Base-by-base conservation (phyloP, 1,140 invertebrate genomes). In the Cotesia typhae region DNA sequence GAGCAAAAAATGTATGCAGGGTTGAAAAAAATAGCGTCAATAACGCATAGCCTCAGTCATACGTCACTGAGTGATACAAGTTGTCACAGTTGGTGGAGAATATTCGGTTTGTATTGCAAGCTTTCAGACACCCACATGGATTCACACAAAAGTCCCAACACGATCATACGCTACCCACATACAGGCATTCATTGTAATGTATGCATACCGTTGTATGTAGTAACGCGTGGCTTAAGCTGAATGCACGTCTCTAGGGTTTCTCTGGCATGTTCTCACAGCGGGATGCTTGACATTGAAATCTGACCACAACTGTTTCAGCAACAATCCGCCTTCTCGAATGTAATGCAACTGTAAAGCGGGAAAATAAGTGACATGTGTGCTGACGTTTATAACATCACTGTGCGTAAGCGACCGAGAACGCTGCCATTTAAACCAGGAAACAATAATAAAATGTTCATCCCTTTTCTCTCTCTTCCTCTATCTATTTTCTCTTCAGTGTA, bases 241-340 rank as follows among this genome's bases (percentile, higher is more conserved):
- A 59, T 59, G 57, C 57, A 59, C 57, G 4, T 20, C 14, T 59
- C 57, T 28, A 35, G 4, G 20, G 14, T 28, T 14, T 59, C 36
- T 37, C 28, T 63, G 7, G 17, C 36, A 61, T 47, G 41, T 2
- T 47, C 41, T 47, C 41, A 47, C 41, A 47, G 41, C 68, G 68
- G 57, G 60, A 70, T 51, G 59, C 57, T 59, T 41, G 60, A 51
- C 59, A 59, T 70, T 47, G 68, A 70, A 59, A 51, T 60, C 57
- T 70, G 68, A 70, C 68, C 68, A 60, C 68, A 63, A 63, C 68
- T 41, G 38, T 70, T 63, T n/a, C 28, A 70, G 55, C n/a, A 60
- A 69, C 41, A 47, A 47, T 47, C 41, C 41, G 10, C 14, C 17
- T 14, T 14, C 53, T 12, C 53, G 53, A 20, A 59, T 28, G 7